These are phyloP conservation scores for Spatulosminthurus flaviceps DNA, from an alignment of 2,888 invertebrate genomes.

Conservation along the genomic window DNA sequence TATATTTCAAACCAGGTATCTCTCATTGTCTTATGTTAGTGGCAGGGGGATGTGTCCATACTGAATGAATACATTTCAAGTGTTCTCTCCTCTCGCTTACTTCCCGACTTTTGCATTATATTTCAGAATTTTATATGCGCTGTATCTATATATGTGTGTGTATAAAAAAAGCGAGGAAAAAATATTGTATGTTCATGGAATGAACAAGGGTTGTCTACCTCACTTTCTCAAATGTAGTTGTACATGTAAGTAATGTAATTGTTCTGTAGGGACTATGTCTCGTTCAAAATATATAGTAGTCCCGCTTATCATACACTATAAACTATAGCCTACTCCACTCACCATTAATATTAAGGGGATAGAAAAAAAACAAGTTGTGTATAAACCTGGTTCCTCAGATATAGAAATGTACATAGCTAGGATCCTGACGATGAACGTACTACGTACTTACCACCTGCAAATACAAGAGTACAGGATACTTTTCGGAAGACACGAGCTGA, in stretches of 20 bases:
- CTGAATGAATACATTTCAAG: not conserved
- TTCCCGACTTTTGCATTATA: not conserved
- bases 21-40: not conserved
- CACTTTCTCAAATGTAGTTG: not conserved
- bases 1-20: not conserved
- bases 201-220: not conserved
- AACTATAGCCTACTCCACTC: not conserved
- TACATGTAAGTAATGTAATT: conserved; percentile 4
- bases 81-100: not conserved
- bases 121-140: not conserved
- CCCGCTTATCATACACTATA: too few species aligned
- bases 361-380: not conserved
- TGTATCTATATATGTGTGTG: too few species aligned
- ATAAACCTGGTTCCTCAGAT: not conserved
- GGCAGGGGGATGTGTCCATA: too few species aligned
- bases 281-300: not conserved
- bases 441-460: too few species aligned
- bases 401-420: not conserved
- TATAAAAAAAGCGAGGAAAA: not conserved
- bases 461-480: too few species aligned
- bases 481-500: not conserved
- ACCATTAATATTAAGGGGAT: conserved; percentile 13
- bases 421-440: too few species aligned
- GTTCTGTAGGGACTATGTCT: not conserved
- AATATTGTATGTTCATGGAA: not conserved